Evolutionary conservation across 2,888 invertebrate species (phyloP), one percentile per base, ranked within the genome.

Genomic region (Rhimphoctona megacephalus): DNA sequence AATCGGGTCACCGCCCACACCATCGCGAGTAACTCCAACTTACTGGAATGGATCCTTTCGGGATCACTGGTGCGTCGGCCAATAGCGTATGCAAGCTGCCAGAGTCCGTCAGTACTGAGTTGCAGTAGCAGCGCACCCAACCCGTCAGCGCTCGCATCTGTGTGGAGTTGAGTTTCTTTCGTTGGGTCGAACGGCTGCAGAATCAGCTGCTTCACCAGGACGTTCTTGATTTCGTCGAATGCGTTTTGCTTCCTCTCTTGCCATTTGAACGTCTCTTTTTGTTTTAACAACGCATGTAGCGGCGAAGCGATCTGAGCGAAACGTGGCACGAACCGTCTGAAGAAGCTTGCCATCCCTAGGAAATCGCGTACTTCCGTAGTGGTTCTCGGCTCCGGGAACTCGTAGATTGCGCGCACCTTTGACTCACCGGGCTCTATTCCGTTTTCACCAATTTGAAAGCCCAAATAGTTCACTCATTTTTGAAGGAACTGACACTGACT

Each of bases 401-500:
- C 61, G 2, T 14, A 17, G n/a, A 88, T 87, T 3, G 86, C 92
- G 76, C 39, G 17, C 19, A 77, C 85, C 80, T 89, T 93, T 81
- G 5, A n/a, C n/a, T n/a, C n/a, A n/a, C n/a, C n/a, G n/a, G n/a
- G n/a, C n/a, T n/a, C n/a, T n/a, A n/a, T n/a, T 5, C 82, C 81
- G 5, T 43, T 57, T 19, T 57, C 61, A 0, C 78, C 66, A 9
- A 88, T 81, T n/a, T 43, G 73, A 80, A 90, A 91, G 3, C 93
- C 93, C 19, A 93, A 86, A 69, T 90, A 92, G 17, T 87, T 78
- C 0, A 93, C 86, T 61, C 88, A 46, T 7, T 69, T 61, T 19
- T 84, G 70, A 2, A 88, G 90, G 83, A 93, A 91, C 14, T 85
- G 69, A 72, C 91, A 92, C 83, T 93, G 92, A 0, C 25, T 72